Evolutionary conservation across 2,113 vertebrate species (phyloP).

Genomic region (Petaurus breviceps): DNA sequence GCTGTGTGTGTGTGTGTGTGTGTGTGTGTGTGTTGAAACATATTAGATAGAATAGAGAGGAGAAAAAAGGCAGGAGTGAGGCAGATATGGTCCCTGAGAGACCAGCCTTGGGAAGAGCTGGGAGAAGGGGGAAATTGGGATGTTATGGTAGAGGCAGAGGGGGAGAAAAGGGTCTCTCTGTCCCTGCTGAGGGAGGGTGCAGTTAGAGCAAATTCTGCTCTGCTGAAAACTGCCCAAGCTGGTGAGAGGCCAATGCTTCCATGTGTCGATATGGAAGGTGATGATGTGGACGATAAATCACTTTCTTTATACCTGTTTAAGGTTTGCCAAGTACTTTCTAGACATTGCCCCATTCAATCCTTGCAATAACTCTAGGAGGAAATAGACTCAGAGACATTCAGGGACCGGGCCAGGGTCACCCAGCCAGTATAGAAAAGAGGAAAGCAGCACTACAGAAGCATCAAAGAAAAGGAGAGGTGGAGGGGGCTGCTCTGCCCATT

Average conservation of each 20-base stretch:
- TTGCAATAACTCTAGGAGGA: background rate
- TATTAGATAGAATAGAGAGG: background rate
- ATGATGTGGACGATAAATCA: background rate
- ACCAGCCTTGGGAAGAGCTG: background rate
- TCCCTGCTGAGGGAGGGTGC: background rate
- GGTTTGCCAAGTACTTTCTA: background rate
- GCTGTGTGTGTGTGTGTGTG: conserved; percentile 10
- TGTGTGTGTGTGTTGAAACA: background rate
- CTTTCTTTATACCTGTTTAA: background rate
- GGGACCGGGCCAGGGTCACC: background rate
- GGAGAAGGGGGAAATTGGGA: background rate
- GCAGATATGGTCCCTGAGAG: background rate
- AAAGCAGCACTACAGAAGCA: background rate
- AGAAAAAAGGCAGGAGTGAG: background rate
- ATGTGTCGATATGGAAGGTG: background rate
- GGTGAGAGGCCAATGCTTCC: background rate
- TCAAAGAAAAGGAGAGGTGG: background rate
- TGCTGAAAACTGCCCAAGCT: background rate
- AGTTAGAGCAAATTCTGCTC: too few relatives aligned
- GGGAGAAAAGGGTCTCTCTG: background rate
- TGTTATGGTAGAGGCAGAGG: background rate
- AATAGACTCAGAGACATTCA: background rate
- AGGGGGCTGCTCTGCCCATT: background rate
- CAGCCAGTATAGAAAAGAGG: background rate
- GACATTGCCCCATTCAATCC: background rate